Evolutionary conservation across 2,113 vertebrate species (phyloP).

Genomic region (Canis aureus): DNA sequence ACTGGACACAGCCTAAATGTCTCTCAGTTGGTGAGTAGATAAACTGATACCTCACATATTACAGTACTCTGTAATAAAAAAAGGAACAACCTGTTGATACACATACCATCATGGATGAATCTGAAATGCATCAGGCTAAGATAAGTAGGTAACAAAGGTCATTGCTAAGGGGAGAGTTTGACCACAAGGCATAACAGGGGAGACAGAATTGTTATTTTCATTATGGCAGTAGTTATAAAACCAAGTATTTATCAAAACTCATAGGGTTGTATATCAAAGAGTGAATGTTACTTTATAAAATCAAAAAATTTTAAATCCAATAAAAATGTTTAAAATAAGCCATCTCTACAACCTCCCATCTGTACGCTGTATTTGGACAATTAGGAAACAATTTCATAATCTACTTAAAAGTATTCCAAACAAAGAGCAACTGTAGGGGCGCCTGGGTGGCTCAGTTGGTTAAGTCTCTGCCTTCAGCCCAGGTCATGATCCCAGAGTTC

Average conservation of each 20-base stretch:
- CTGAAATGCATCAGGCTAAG: background rate
- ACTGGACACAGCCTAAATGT: background rate
- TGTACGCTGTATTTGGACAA: background rate
- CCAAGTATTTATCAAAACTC: background rate
- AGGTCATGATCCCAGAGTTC: too few relatives aligned
- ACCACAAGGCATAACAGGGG: background rate
- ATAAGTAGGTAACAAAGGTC: background rate
- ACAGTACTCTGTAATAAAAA: background rate
- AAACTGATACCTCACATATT: background rate
- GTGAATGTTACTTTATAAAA: background rate
- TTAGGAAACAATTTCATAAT: background rate
- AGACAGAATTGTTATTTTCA: background rate
- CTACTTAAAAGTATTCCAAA: slow-evolving; percentile 26
- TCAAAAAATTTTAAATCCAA: background rate
- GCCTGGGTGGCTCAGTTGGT: too few relatives aligned
- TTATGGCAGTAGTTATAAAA: background rate
- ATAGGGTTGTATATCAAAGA: background rate
- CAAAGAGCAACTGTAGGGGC: background rate
- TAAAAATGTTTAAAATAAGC: background rate
- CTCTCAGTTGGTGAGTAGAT: background rate
- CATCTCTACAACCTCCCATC: background rate
- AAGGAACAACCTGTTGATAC: background rate
- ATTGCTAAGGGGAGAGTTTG: background rate
- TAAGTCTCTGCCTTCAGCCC: too few relatives aligned
- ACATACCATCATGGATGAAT: background rate